Percentiles rank a stretch among this genome's conserved stretches.
Conservation (phyloP, 2,888 invertebrate genomes). For the Schizaphis graminum region DNA sequence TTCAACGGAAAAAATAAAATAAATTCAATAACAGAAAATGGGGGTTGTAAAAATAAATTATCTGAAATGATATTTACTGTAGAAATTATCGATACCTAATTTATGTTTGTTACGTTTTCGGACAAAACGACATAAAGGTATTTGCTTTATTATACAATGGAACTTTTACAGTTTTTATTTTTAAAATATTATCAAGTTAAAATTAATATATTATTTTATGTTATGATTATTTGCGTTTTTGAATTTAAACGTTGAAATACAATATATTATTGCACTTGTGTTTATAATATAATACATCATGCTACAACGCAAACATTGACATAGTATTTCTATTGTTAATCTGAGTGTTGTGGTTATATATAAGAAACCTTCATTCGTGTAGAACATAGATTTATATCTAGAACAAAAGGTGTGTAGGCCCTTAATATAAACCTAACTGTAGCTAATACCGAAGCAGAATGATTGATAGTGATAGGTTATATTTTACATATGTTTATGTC, state of each 20-base stretch:
- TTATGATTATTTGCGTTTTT: neutral
- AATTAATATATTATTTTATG: neutral
- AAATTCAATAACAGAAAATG: neutral
- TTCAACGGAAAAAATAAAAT: neutral
- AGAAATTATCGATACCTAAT: neutral
- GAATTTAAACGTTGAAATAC: neutral
- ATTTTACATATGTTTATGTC: neutral
- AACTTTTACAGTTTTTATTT: neutral
- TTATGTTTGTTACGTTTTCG: neutral
- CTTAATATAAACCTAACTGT: neutral
- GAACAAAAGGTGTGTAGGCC: neutral
- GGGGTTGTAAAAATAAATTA: neutral
- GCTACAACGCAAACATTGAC: neutral
- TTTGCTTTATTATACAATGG: neutral
- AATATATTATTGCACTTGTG: neutral
- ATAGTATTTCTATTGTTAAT: neutral
- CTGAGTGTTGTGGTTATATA: no score
- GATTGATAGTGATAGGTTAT: neutral
- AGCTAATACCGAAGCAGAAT: neutral
- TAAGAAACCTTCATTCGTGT: neutral
- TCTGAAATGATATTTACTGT: neutral
- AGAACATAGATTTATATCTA: neutral
- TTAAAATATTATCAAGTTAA: neutral
- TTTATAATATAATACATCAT: neutral
- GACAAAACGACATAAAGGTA: neutral